Base-by-base conservation (phyloP, 2,888 invertebrate genomes). In the Chrysomela aeneicollis region DNA sequence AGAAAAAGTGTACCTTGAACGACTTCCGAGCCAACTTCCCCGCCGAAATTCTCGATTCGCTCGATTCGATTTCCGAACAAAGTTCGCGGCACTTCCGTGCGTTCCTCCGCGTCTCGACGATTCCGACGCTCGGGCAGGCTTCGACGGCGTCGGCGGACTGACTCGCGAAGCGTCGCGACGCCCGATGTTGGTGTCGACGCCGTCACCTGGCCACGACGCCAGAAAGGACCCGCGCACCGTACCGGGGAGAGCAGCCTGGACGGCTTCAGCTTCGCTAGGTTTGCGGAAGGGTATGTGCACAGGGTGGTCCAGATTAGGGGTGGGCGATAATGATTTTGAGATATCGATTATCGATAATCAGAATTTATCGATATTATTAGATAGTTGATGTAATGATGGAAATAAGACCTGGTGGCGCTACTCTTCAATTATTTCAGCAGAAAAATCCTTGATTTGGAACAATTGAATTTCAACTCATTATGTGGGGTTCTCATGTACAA, bases 171-270 rank as follows among this genome's bases (percentile, higher is more conserved):
- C 42, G 42, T n/a, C 42, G 42, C 42, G 42, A 15, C 15, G 42
- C n/a, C 15, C 2, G 42, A 6, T 42, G 55, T 37, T 37, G 32
- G 19, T 55, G 42, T 35, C 55, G 55, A 55, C 55, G 55, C 55
- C 17, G 55, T 55, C 35, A 55, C 55, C 55, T 55, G 54, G 42
- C 22, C 55, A 22, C 55, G 55, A 42, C 42, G 55, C 55, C 42
- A 21, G 21, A 32, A 35, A 9, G 9, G 55, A 42, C 55, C 42
- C 55, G 37, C 42, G 19, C 55, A 42, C 42, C 42, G 42, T 42
- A 42, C 15, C 42, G 12, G 22, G 42, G 21, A 55, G 42, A 19
- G 15, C 26, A 6, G 26, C 26, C 26, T 26, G 26, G 26, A 26
- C 26, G 6, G 6, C 26, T 42, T 42, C n/a, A 17, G n/a, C 42